Percentiles rank a stretch among this genome's conserved stretches.
Conservation (phyloP, 2,113 vertebrate genomes). For the Tachycineta bicolor region DNA sequence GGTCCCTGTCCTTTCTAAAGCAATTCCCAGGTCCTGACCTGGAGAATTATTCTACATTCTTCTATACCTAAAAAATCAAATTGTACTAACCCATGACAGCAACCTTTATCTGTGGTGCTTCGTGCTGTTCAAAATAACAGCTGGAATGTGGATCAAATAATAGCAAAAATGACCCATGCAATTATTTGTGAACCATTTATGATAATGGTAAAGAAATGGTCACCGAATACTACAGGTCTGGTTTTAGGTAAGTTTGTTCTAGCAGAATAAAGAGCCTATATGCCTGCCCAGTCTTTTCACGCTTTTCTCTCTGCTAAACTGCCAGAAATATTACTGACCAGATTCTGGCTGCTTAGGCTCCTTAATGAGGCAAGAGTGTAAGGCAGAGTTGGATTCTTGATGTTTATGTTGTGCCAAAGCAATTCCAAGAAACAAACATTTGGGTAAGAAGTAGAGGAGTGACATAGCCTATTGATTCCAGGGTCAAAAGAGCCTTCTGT, state of each 20-base stretch:
- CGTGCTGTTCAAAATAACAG: not conserved
- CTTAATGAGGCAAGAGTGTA: not conserved
- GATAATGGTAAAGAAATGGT: not conserved
- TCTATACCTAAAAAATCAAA: too few species aligned
- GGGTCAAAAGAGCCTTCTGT: not conserved
- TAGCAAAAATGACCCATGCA: not conserved
- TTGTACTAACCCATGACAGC: too few species aligned
- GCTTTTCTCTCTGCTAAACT: not conserved
- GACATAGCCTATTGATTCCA: not conserved
- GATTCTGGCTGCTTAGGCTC: not conserved
- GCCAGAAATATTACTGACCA: not conserved
- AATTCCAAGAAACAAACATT: not conserved
- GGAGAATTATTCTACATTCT: too few species aligned
- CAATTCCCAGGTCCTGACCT: too few species aligned
- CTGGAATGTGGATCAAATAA: constrained; percentile 1
- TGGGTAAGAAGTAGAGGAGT: not conserved
- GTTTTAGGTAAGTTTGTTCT: not conserved
- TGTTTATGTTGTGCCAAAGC: not conserved
- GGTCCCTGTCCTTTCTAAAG: too few species aligned
- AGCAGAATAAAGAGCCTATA: not conserved
- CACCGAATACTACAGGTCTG: not conserved
- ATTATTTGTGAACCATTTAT: constrained; percentile 3
- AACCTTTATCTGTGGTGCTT: not conserved
- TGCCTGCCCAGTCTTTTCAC: not conserved
- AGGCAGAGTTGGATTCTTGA: not conserved